Base-by-base conservation (phyloP, 2,113 vertebrate species). In the Corythaeola cristata region DNA sequence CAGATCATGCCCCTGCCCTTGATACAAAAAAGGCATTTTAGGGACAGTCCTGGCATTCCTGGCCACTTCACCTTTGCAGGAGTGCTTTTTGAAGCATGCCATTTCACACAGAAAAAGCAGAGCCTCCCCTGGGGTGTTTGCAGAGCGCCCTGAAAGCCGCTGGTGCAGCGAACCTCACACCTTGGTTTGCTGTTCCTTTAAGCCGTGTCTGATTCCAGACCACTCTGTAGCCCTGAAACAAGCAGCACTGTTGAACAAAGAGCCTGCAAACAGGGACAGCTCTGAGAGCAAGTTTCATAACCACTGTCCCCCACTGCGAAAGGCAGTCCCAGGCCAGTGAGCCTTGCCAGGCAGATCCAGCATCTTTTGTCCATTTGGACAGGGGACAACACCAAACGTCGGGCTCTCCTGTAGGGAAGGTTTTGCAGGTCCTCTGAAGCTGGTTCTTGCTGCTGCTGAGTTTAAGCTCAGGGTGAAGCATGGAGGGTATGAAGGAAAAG, bases 301-400 rank as follows among this genome's bases (percentile, higher is more conserved):
- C 64, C 52, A 17, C 78, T 68, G 74, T 78, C 84, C 76, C 82
- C 84, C 49, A 39, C 89, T 50, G 94, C 89, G 81, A 82, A 76
- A 56, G 35, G 62, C 89, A 55, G 66, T 75, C 94, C 91, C 83
- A 74, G 37, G 49, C 37, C 66, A 44, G 30, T 17, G 47, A 93
- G 63, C 50, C 55, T 53, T 84, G 72, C 87, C 93, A 95, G 89
- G 39, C 89, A 89, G 74, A 88, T 81, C 87, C 89, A 88, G 74
- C 77, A 63, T 85, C 93, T 93, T 95, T 95, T 88, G 53, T 94
- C 94, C 89, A 78, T 94, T 94, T 97, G 96, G 94, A 78, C 39
- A 35, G 77, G 24, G 60, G 63, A 77, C 94, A 88, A 74, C 94
- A 64, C 67, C 60, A 84, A 88, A 69, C 50, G 67, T 88, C 4